Conservation (phyloP, 2,888 invertebrate species). For the Troides oblongomaculatus region DNA sequence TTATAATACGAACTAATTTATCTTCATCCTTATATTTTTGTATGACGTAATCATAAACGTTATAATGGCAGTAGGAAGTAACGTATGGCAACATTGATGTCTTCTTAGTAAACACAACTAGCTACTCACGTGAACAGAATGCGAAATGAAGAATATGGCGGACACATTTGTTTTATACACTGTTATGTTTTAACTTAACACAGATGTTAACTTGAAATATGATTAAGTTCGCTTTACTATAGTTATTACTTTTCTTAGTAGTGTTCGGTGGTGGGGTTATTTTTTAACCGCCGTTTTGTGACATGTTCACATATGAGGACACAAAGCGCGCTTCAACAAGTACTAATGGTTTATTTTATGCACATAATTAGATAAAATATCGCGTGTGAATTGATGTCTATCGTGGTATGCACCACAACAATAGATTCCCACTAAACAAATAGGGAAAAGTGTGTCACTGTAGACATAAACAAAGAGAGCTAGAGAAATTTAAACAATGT, state of each 20-base stretch:
- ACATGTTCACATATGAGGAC: neutral
- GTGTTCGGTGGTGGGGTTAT: neutral
- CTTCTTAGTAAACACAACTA: conserved; percentile 20
- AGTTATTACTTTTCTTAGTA: neutral
- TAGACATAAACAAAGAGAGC: conserved; percentile 16
- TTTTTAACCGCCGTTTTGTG: neutral
- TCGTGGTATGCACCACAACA: conserved; percentile 25
- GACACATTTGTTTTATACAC: neutral
- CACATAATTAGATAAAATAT: conserved; percentile 27
- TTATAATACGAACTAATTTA: conserved; percentile 6
- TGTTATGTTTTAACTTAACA: neutral
- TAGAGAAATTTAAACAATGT: conserved; percentile 20
- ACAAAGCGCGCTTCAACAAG: conserved; percentile 6
- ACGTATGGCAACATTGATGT: conserved; percentile 27
- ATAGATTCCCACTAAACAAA: conserved; percentile 29
- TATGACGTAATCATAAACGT: conserved; percentile 27
- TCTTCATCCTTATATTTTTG: conserved; percentile 19
- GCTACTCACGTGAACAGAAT: conserved; percentile 22
- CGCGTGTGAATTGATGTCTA: conserved; percentile 28
- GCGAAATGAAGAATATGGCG: conserved; percentile 7
- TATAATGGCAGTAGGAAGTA: conserved; percentile 24
- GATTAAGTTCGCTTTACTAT: neutral
- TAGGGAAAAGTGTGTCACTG: conserved; percentile 29
- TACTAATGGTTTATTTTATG: conserved; percentile 19
- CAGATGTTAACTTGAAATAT: neutral